A percentile compares a stretch with the other conserved stretches of the same genome.
Evolutionary conservation across 2,797 vertebrate genomes (phyloP).

Genomic region (Pterois miles): DNA sequence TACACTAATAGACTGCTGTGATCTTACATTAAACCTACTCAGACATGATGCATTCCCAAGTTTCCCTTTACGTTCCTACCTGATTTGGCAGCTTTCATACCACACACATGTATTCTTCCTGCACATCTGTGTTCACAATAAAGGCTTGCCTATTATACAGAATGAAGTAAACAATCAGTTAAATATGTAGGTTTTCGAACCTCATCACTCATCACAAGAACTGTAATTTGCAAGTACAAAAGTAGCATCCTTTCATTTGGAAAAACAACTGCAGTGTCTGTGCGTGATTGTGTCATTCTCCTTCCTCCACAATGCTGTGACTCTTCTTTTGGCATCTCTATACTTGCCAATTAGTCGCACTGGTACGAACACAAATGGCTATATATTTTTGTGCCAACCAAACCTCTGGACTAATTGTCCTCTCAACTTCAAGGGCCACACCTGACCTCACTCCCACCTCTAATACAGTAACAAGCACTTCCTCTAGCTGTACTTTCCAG

Average conservation of each 20-base stretch:
- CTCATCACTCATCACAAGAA: not conserved
- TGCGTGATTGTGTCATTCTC: slow-evolving; percentile 1
- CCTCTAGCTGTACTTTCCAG: not conserved
- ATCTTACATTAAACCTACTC: not conserved
- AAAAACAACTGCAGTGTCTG: slow-evolving; percentile 9
- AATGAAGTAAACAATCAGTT: slow-evolving; percentile 6
- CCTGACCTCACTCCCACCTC: slow-evolving; percentile 1
- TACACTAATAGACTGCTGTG: not conserved
- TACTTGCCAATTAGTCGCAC: slow-evolving; percentile 35
- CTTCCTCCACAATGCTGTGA: not conserved
- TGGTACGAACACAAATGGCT: slow-evolving; percentile 42
- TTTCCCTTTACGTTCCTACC: not conserved
- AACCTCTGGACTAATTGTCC: slow-evolving; percentile 31
- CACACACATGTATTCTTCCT: not conserved
- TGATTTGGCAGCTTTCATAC: not conserved
- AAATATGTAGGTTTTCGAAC: not conserved
- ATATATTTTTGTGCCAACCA: slow-evolving; percentile 25
- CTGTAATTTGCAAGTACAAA: slow-evolving; percentile 24
- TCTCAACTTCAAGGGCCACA: slow-evolving; percentile 26
- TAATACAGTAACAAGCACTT: not conserved
- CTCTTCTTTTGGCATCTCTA: slow-evolving; percentile 25
- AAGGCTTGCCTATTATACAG: not conserved
- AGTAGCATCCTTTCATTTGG: slow-evolving; percentile 26
- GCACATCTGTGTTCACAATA: not conserved
- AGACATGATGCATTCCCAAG: not conserved